These are phyloP conservation scores for Gymnothorax javanicus DNA, from an alignment of 2,797 vertebrate genomes.

Conservation along the genomic window DNA sequence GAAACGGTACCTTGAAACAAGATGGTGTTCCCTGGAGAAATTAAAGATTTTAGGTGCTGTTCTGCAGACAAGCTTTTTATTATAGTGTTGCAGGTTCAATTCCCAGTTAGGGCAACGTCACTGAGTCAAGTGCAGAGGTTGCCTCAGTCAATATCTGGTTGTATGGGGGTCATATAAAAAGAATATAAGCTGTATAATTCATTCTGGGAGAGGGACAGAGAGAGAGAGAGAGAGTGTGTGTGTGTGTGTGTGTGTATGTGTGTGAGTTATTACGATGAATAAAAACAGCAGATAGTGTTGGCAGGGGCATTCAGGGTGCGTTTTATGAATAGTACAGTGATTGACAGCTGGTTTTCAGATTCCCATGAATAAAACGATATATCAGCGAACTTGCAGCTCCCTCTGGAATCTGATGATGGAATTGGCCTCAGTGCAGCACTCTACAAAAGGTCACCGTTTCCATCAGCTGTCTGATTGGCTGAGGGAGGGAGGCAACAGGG, in stretches of 20 bases:
- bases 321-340: not conserved
- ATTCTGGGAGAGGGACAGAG: too few species aligned
- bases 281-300: not conserved
- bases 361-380: not conserved
- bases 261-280: not conserved
- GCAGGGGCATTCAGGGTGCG: not conserved
- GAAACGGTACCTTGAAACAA: too few species aligned
- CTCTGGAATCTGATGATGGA: not conserved
- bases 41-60: too few species aligned
- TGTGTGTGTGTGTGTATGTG: not conserved
- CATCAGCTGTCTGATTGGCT: not conserved
- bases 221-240: too few species aligned
- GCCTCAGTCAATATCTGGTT: not conserved
- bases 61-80: too few species aligned
- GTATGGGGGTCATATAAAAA: not conserved
- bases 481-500: not conserved
- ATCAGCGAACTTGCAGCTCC: not conserved
- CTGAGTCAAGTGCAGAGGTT: too few species aligned
- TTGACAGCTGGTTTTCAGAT: not conserved
- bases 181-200: not conserved
- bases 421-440: not conserved
- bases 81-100: too few species aligned
- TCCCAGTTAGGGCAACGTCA: too few species aligned
- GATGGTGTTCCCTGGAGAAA: too few species aligned
- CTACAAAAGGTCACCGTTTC: not conserved